Conservation (phyloP, 2,797 vertebrate species). For the Heliangelus exortis region DNA sequence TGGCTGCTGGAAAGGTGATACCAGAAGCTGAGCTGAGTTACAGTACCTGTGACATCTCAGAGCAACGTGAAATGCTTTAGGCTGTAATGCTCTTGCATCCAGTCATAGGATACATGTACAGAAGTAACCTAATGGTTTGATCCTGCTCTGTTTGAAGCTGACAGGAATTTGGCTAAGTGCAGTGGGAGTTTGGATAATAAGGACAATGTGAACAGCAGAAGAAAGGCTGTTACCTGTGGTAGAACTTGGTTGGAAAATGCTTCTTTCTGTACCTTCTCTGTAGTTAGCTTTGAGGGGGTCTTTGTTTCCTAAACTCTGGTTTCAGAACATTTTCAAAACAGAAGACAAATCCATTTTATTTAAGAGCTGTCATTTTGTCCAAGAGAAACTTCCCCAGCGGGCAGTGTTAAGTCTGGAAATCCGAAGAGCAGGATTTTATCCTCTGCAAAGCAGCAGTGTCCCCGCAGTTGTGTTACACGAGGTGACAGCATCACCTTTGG, state of each 20-base stretch:
- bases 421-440: neutral
- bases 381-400: neutral
- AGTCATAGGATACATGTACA: neutral
- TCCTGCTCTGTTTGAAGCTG: neutral
- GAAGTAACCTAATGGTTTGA: neutral
- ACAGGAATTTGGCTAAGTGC: neutral
- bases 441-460: neutral
- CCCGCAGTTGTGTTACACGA: neutral
- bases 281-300: neutral
- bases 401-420: neutral
- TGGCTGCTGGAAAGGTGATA: conserved; percentile 26
- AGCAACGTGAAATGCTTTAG: neutral
- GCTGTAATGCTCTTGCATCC: neutral
- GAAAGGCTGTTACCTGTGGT: neutral
- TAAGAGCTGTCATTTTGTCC: neutral
- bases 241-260: neutral
- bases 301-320: neutral
- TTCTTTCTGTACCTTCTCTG: neutral
- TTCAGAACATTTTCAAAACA: neutral
- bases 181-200: neutral
- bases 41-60: conserved; percentile 20
- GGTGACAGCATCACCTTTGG: neutral
- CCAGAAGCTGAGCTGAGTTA: conserved; percentile 9
- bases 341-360: neutral
- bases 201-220: neutral